Evolutionary conservation across 1,140 invertebrate species (phyloP).

Genomic region (Geopemphigus sp.): DNA sequence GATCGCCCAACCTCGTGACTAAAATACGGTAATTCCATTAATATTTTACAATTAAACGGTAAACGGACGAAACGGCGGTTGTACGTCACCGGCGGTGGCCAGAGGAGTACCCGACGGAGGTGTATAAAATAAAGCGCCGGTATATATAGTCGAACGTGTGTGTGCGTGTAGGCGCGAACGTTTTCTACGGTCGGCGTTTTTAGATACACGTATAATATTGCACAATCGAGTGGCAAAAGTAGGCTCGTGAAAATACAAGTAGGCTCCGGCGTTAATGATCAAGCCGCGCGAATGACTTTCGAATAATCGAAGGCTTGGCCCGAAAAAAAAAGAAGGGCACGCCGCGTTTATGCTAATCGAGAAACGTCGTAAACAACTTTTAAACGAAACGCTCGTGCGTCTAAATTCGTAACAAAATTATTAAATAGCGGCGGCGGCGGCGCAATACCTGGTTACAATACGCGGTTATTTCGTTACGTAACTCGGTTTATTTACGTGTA

Average conservation of each 20-base stretch:
- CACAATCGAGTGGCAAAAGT: constrained; percentile 3
- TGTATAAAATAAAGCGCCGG: not conserved
- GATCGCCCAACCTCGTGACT: no score
- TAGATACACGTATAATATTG: constrained; percentile 7
- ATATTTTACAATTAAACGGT: no score
- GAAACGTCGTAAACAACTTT: not conserved
- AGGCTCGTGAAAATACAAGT: not conserved
- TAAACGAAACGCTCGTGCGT: not conserved
- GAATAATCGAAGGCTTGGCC: constrained; percentile 29
- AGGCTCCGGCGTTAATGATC: constrained; percentile 15
- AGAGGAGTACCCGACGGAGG: not conserved
- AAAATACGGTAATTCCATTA: no score
- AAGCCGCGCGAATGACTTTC: constrained; percentile 21
- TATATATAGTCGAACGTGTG: not conserved
- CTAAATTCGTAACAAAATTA: not conserved
- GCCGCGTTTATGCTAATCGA: constrained; percentile 17
- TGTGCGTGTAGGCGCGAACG: not conserved
- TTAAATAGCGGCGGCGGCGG: no score
- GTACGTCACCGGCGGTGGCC: no score
- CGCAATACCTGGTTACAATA: no score
- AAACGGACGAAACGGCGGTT: not conserved
- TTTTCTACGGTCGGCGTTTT: constrained; percentile 14
- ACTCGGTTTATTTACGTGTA: no score
- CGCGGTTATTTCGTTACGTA: no score
- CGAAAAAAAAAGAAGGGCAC: not conserved